These are phyloP conservation scores for Equus quagga DNA, from an alignment of 2,113 vertebrate species.

Conservation along the genomic window DNA sequence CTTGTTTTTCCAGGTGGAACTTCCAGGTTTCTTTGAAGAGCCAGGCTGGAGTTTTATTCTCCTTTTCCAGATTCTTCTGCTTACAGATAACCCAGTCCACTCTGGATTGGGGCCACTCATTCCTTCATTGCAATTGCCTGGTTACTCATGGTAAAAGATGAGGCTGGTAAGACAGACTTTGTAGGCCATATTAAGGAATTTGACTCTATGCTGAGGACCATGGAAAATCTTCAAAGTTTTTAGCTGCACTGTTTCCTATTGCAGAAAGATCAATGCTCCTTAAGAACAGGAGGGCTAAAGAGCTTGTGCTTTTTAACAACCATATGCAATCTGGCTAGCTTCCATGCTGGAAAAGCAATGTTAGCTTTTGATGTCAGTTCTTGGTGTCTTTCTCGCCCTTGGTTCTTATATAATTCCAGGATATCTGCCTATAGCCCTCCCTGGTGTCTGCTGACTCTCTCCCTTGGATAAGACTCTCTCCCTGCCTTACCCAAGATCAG, in stretches of 20 bases:
- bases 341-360: not conserved
- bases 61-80: conserved; percentile 38
- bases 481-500: not conserved
- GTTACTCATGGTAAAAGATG: not conserved
- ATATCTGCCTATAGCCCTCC: not conserved
- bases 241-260: not conserved
- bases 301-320: not conserved
- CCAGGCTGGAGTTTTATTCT: not conserved
- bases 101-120: not conserved
- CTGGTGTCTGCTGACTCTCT: not conserved
- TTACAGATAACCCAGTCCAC: not conserved
- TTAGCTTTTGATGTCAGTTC: not conserved
- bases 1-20: not conserved
- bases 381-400: not conserved
- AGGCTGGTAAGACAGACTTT: not conserved
- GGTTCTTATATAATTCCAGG: not conserved
- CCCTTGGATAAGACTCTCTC: not conserved
- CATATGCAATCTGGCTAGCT: not conserved
- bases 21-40: not conserved
- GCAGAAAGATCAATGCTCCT: not conserved
- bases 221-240: not conserved
- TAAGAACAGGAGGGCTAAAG: not conserved
- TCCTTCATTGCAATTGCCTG: not conserved
- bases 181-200: not conserved
- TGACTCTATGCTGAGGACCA: not conserved